Evolutionary conservation across 1,140 invertebrate genomes (phyloP).

Genomic region (Neodiprion fabricii): DNA sequence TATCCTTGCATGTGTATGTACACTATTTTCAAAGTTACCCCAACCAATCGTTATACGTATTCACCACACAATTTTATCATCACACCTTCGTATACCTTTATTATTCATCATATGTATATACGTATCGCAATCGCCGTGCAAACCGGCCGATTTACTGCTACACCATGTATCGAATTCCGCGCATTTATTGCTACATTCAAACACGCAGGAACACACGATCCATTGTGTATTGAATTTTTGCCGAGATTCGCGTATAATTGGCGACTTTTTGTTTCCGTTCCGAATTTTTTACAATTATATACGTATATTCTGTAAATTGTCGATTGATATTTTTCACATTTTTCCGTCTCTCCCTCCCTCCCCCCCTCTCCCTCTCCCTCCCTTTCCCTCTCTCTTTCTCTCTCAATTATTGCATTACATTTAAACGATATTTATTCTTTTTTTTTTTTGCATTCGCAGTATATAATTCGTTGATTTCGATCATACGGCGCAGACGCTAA

Average conservation of each 20-base stretch:
- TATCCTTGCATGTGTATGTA: neutral
- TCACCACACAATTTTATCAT: neutral
- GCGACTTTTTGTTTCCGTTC: neutral
- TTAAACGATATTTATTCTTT: too few relatives aligned
- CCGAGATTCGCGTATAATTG: neutral
- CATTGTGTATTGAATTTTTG: neutral
- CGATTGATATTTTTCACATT: neutral
- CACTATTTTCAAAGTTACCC: neutral
- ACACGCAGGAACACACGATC: too few relatives aligned
- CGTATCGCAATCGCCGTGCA: too few relatives aligned
- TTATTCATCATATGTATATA: too few relatives aligned
- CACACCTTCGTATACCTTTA: neutral
- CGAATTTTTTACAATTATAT: too few relatives aligned
- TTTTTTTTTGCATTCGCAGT: too few relatives aligned
- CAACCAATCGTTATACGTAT: neutral
- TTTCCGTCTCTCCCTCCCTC: neutral
- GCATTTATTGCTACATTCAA: too few relatives aligned
- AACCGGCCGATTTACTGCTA: too few relatives aligned
- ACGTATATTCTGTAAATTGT: neutral
- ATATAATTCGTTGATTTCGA: too few relatives aligned
- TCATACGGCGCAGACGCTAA: too few relatives aligned
- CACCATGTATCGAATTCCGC: too few relatives aligned
- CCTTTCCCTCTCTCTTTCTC: neutral
- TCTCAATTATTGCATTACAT: neutral
- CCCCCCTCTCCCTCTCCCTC: neutral